Conservation (phyloP, 2,797 vertebrate species). For the Crypturellus tataupa region DNA sequence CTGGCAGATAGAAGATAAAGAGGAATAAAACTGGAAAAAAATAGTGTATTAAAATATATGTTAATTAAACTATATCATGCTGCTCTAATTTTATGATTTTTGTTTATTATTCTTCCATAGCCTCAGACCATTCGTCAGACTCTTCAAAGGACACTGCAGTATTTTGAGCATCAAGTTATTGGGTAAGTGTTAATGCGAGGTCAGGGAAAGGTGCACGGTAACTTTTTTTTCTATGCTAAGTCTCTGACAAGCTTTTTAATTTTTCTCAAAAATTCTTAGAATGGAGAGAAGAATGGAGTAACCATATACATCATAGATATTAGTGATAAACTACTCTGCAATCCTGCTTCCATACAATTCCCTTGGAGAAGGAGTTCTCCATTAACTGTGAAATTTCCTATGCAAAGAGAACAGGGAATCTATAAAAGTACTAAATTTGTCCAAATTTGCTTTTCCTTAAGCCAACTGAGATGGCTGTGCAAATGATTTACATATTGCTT, state of each 20-base stretch:
- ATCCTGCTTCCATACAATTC: not conserved
- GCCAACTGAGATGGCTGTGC: not conserved
- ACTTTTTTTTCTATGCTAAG: not conserved
- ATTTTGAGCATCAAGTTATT: conserved; percentile 92
- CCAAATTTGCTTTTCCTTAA: not conserved
- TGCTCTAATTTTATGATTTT: conserved; percentile 59
- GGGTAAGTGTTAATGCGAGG: conserved; percentile 84
- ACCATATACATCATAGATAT: not conserved
- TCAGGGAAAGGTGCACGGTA: not conserved
- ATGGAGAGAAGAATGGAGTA: not conserved
- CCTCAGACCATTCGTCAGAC: conserved; percentile 94
- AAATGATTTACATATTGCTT: not conserved
- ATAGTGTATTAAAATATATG: not conserved
- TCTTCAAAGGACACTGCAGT: conserved; percentile 92
- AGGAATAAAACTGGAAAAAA: conserved; percentile 37
- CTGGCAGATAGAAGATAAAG: conserved; percentile 12
- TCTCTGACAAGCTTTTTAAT: not conserved
- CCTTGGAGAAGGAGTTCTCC: fast-evolving
- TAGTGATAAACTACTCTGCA: not conserved
- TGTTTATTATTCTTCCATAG: conserved; percentile 80
- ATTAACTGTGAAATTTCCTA: not conserved
- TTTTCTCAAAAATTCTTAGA: not conserved
- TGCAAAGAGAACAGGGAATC: not conserved
- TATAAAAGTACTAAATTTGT: not conserved
- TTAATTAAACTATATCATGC: conserved; percentile 13